These are phyloP conservation scores for Cryptocephalus primarius DNA, from an alignment of 2,888 invertebrate species.

Conservation along the genomic window DNA sequence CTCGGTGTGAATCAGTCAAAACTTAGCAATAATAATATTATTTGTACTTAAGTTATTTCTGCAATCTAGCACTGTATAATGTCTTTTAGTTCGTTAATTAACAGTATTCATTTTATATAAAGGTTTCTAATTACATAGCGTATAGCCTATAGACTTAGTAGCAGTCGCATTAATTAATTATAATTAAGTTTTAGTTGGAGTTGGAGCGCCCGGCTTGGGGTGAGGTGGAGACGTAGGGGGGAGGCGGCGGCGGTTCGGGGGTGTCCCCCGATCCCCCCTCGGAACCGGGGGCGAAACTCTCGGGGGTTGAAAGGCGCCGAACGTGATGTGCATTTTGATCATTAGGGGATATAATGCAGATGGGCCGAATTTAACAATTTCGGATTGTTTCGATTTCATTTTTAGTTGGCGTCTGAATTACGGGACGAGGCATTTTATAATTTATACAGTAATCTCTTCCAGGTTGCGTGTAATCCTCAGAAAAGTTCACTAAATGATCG, in stretches of 20 bases:
- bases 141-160: conserved; percentile 42
- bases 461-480: too few species aligned
- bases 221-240: conserved; percentile 37
- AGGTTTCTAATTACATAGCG: conserved; percentile 47
- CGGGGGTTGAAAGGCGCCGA: conserved; percentile 10
- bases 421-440: too few species aligned
- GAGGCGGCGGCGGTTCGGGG: conserved; percentile 4
- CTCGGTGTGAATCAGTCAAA: background rate
- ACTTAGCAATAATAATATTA: conserved; percentile 26
- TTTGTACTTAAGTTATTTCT: conserved; percentile 36
- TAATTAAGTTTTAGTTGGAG: conserved; percentile 70
- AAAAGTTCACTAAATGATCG: too few species aligned
- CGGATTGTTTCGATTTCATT: too few species aligned
- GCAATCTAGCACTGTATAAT: conserved; percentile 39
- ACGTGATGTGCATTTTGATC: conserved; percentile 38
- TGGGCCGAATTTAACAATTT: conserved; percentile 18
- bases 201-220: conserved; percentile 34
- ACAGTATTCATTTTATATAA: conserved; percentile 50
- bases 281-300: background rate
- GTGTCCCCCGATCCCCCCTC: background rate
- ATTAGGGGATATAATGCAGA: conserved; percentile 34
- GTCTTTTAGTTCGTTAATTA: conserved; percentile 48
- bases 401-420: too few species aligned
- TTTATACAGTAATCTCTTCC: too few species aligned
- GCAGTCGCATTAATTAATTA: conserved; percentile 48